A percentile compares a stretch with the other conserved stretches of the same genome.
Evolutionary conservation across 2,888 invertebrate species (phyloP).

Genomic region (Pardosa pseudoannulata): DNA sequence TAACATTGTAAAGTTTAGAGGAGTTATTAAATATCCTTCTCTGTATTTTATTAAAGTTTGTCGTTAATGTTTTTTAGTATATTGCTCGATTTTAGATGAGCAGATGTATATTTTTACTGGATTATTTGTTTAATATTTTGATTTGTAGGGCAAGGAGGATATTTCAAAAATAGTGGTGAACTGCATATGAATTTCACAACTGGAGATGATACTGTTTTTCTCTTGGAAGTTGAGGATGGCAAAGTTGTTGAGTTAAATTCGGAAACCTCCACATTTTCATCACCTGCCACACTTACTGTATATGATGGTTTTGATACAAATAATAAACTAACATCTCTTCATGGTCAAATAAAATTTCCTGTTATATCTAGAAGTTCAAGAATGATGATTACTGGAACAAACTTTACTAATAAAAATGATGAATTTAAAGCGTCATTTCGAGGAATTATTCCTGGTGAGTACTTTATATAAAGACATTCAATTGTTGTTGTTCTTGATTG

Average conservation of each 20-base stretch:
- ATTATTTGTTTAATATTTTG: too few species aligned
- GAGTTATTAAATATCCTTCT: too few species aligned
- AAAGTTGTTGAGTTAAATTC: slow-evolving; percentile 36
- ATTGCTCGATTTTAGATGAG: too few species aligned
- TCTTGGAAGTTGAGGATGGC: slow-evolving; percentile 39
- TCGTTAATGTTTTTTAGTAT: too few species aligned
- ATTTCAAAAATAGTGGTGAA: slow-evolving; percentile 27
- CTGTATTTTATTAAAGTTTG: too few species aligned
- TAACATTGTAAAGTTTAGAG: too few species aligned
- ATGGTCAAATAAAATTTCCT: slow-evolving; percentile 52
- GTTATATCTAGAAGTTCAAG: slow-evolving; percentile 33
- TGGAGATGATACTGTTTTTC: slow-evolving; percentile 35
- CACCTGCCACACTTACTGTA: slow-evolving; percentile 36
- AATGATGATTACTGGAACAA: slow-evolving; percentile 44
- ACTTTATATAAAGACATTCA: too few species aligned
- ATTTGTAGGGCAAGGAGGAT: slow-evolving; percentile 48
- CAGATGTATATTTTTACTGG: too few species aligned
- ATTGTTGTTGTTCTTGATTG: too few species aligned
- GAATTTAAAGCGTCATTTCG: slow-evolving; percentile 40
- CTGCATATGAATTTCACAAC: not conserved
- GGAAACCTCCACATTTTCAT: not conserved
- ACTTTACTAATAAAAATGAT: not conserved
- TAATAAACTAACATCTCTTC: slow-evolving; percentile 34
- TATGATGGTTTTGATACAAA: slow-evolving; percentile 56
- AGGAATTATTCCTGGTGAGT: slow-evolving; percentile 39